Conservation (phyloP, 2,113 vertebrate species). For the Anoplopoma fimbria region DNA sequence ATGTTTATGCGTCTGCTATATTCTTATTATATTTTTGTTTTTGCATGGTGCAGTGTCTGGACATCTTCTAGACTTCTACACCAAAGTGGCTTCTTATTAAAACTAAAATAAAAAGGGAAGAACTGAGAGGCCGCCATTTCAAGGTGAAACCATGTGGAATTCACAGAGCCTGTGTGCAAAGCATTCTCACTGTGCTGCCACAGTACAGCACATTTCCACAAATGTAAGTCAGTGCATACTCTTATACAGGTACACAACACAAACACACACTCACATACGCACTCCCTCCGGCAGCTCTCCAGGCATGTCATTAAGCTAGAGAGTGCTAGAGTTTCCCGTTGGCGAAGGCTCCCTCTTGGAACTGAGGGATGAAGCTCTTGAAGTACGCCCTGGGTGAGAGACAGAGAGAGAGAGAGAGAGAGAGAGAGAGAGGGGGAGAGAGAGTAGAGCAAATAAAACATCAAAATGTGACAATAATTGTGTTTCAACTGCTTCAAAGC, state of each 20-base stretch:
- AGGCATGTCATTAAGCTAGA: slow-evolving; percentile 52
- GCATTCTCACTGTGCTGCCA: slow-evolving; percentile 26
- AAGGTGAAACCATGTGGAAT: slow-evolving; percentile 18
- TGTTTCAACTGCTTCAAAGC: slow-evolving; percentile 53
- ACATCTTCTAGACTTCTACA: slow-evolving; percentile 6
- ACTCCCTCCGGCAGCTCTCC: slow-evolving; percentile 51
- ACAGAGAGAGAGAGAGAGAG: slow-evolving; percentile 8
- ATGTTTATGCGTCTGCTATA: not conserved
- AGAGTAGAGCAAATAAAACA: slow-evolving; percentile 30
- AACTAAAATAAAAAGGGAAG: slow-evolving; percentile 16
- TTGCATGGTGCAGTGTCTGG: not conserved
- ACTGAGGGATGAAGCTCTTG: slow-evolving; percentile 97
- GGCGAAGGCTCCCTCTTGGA: slow-evolving; percentile 98
- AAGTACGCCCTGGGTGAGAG: slow-evolving; percentile 89
- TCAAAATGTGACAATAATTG: slow-evolving; percentile 50
- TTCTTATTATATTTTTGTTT: not conserved
- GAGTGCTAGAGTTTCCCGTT: slow-evolving; percentile 94
- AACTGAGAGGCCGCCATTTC: slow-evolving; percentile 21
- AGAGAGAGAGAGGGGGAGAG: not conserved
- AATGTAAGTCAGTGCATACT: slow-evolving; percentile 15
- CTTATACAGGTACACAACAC: slow-evolving; percentile 26
- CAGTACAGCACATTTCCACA: slow-evolving; percentile 17
- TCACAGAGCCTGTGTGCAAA: slow-evolving; percentile 31
- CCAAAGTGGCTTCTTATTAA: slow-evolving; percentile 12
- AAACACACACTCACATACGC: slow-evolving; percentile 14